A percentile compares a stretch with the other conserved stretches of the same genome.
These are phyloP conservation scores for Lithodes maja DNA, from an alignment of 2,888 invertebrate species.

Conservation along the genomic window DNA sequence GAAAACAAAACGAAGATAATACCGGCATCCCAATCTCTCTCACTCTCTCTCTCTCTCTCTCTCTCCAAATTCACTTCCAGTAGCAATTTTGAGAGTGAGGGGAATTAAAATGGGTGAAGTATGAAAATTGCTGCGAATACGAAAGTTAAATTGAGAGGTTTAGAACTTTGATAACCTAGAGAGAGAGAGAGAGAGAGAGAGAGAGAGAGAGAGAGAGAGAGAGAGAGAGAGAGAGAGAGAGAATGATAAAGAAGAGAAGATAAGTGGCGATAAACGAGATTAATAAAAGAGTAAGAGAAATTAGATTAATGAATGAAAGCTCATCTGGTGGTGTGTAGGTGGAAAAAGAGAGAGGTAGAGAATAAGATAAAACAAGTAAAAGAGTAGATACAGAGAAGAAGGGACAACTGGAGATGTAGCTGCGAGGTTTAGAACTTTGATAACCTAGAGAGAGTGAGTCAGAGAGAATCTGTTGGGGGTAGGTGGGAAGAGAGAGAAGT, in stretches of 20 bases:
- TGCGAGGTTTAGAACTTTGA: too few species aligned
- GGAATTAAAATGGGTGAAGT: too few species aligned
- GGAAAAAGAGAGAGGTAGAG: constrained; percentile 3
- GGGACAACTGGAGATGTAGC: neutral
- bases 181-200: neutral
- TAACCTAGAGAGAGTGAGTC: too few species aligned
- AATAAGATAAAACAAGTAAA: neutral
- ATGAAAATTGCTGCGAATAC: neutral
- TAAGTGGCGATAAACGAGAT: constrained; percentile 3
- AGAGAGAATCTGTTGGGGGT: too few species aligned
- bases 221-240: constrained; percentile 16
- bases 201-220: neutral
- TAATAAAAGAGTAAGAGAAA: neutral
- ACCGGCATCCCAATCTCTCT: too few species aligned
- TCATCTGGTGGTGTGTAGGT: constrained; percentile 6
- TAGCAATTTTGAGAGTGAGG: too few species aligned
- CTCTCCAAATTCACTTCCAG: too few species aligned
- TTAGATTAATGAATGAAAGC: neutral
- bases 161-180: neutral
- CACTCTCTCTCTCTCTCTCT: too few species aligned
- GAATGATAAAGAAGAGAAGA: neutral
- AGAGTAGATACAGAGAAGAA: neutral
- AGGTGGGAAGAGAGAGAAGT: too few species aligned
- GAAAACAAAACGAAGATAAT: too few species aligned
- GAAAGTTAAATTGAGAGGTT: neutral